Base-by-base conservation (phyloP, 64 coral and sea anemone species). In the Hydrozoanthus tunicans region DNA sequence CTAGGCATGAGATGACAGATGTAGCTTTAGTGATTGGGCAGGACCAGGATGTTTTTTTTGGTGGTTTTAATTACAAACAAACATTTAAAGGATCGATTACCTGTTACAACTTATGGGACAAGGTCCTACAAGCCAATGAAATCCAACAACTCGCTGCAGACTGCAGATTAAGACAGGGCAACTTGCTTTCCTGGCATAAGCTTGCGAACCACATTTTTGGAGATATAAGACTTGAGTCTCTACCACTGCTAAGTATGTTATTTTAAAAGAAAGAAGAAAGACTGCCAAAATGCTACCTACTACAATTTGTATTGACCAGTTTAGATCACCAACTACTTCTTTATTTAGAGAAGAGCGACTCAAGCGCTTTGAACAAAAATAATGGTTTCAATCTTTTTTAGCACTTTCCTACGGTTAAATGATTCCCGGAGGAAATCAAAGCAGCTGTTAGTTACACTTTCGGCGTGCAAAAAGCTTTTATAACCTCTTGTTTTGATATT, bases 81-180 rank as follows among this genome's bases (percentile, higher is more conserved):
- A 4, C 55, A 5, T 61, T 80, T 25, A 80, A 80, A 62, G 78
- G 78, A 11, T 81, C 79, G 14, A 56, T 86, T 6, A 58, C 66
- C 20, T 86, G 83, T 86, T 71, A 73, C 54, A 86, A 86, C 27
- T 9, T 73, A 17, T 86, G 83, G 83, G 24, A 14, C 54, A 86
- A 72, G 24, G 65, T 32, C 3, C 64, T 86, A 12, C 73, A 51
- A 8, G 1, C 10, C 6, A 8, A 86, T 12, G 52, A 86, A 7
- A 55, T 86, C 20, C 17, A 71, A 27, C 52, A 72, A 4, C 53
- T 86, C 7, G 83, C 65, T 9, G 66, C 66, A 8, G 83, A 86
- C 64, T 86, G 83, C 10, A 86, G 83, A 59, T 58, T 67, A 9
- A 53, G 58, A 8, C 83, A 86, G 55, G 83, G 83, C 20, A 70